Conservation (phyloP, 2,888 invertebrate species). For the Chloromyia formosa region DNA sequence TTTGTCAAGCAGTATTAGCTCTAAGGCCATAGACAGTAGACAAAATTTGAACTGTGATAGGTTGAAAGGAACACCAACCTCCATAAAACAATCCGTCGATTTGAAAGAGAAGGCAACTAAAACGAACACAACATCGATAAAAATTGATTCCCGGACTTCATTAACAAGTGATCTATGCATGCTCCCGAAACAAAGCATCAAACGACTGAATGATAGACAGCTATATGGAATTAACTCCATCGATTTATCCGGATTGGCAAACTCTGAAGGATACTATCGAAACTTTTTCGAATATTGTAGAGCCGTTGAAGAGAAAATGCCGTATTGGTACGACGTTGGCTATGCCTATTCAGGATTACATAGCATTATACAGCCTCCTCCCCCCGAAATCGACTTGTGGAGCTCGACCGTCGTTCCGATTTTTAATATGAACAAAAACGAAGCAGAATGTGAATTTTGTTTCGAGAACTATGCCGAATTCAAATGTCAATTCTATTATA, state of each 20-base stretch:
- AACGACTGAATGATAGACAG: not conserved
- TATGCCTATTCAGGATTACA: slow-evolving; percentile 64
- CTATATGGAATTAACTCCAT: slow-evolving; percentile 33
- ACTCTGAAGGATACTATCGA: slow-evolving; percentile 49
- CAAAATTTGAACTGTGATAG: slow-evolving; percentile 29
- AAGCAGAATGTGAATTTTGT: slow-evolving; percentile 70
- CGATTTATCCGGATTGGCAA: slow-evolving; percentile 28
- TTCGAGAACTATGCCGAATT: slow-evolving; percentile 67
- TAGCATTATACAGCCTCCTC: slow-evolving; percentile 62
- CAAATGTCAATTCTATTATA: slow-evolving; percentile 68
- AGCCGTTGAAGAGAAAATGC: slow-evolving; percentile 55
- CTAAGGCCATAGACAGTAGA: slow-evolving; percentile 21
- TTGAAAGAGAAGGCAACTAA: not conserved
- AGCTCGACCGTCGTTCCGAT: slow-evolving; percentile 61
- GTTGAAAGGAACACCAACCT: not conserved
- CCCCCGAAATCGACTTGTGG: slow-evolving; percentile 63
- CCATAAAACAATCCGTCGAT: not conserved
- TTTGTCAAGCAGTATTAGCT: slow-evolving; percentile 36
- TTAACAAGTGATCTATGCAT: slow-evolving; percentile 20
- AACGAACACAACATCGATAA: slow-evolving; percentile 8
- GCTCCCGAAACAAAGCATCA: slow-evolving; percentile 1
- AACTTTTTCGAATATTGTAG: slow-evolving; percentile 50
- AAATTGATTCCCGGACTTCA: not conserved
- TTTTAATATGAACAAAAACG: slow-evolving; percentile 62
- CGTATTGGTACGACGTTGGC: slow-evolving; percentile 63